Evolutionary conservation across 1,140 invertebrate species (phyloP), one percentile per base, ranked within the genome.

Genomic region (Orius laevigatus): DNA sequence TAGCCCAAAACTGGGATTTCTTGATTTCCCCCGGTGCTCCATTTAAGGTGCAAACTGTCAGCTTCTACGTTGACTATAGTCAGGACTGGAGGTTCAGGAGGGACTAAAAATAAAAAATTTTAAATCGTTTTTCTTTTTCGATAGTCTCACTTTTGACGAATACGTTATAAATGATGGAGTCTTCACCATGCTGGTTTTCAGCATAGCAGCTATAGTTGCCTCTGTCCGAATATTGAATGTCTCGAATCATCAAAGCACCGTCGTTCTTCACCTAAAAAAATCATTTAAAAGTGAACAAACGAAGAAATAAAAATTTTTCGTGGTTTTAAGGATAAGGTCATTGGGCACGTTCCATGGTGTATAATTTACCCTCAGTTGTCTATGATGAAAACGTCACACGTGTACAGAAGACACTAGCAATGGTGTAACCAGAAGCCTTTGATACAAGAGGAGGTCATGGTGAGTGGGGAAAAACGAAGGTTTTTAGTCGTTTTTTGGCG

Each of bases 181-280:
- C 89, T 39, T 72, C 75, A 1, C 88, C 87, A 63, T 89, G 76
- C 6, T 70, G 68, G 63, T 95, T 93, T 56, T 83, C 78, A 2
- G 88, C 83, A 15, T 71, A 67, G 62, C 90, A 95, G 1, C 86
- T 81, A 60, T 92, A 93, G 67, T 92, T 90, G n/a, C 87, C 88
- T 58, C 80, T 79, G 62, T 87, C 83, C 15, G 72, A 73, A 56
- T 79, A 72, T 61, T 87, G 82, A 9, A 79, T 72, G 52, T 80
- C 75, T 60, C 75, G 74, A 35, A 88, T 58, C n/a, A 51, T 46
- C 15, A 59, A 50, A 3, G 50, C 46, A 1, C 59, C 56, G 41
- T 62, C 60, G 53, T 60, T 60, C 11, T 39, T 54, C 18, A 59
- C 56, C 58, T 61, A 48, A 38, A 58, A 59, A 35, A 42, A 48